These are phyloP conservation scores for Sceloporus undulatus DNA, from an alignment of 2,113 vertebrate genomes.

Conservation along the genomic window DNA sequence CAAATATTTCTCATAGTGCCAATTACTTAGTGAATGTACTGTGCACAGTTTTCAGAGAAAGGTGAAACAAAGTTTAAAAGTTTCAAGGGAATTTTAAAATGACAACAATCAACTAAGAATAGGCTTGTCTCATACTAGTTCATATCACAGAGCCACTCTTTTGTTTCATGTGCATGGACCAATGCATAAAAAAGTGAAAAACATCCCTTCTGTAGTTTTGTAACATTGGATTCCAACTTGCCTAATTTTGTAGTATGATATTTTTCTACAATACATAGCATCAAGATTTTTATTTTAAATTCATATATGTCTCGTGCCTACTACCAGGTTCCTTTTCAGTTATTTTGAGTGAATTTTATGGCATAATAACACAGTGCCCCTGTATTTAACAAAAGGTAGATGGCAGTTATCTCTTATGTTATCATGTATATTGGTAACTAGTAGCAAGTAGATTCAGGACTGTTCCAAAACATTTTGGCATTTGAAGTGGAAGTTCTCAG, in stretches of 20 bases:
- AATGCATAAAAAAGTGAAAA: neutral
- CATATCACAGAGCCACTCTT: neutral
- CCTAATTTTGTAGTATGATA: conserved; percentile 16
- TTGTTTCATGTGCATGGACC: neutral
- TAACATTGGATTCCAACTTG: conserved; percentile 40
- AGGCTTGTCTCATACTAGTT: neutral
- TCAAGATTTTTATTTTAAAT: conserved; percentile 42
- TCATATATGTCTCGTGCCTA: neutral
- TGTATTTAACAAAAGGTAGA: neutral
- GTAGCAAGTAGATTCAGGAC: neutral
- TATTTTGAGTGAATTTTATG: neutral
- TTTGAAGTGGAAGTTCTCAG: neutral
- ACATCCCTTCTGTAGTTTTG: conserved; percentile 2
- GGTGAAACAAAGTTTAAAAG: conserved; percentile 38
- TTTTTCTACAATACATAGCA: conserved; percentile 66
- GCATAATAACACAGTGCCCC: neutral
- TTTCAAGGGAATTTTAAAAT: conserved; percentile 13
- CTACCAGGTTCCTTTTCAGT: neutral
- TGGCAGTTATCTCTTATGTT: neutral
- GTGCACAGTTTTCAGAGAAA: conserved; percentile 38
- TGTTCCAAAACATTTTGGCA: neutral
- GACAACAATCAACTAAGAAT: neutral
- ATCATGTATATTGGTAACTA: neutral
- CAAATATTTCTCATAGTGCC: conserved; percentile 31
- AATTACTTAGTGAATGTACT: neutral